Percentiles rank a stretch among this genome's conserved stretches.
These are phyloP conservation scores for Leptinotarsa haldemani DNA, from an alignment of 2,888 invertebrate genomes.

Conservation along the genomic window DNA sequence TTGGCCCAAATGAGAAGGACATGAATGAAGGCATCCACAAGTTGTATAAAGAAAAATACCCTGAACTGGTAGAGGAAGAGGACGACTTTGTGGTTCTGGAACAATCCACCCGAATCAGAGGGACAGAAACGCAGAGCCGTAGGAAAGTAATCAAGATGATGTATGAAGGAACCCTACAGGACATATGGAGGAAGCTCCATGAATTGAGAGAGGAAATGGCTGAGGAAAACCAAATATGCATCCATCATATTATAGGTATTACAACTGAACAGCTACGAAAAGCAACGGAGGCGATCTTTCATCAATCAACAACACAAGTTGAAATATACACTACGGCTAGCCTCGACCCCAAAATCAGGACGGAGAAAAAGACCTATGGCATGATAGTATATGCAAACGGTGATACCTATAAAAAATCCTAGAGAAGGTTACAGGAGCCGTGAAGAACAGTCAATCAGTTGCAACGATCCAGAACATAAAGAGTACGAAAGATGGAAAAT, in stretches of 20 bases:
- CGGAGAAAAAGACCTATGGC: neutral
- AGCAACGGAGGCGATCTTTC: conserved; percentile 9
- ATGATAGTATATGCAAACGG: neutral
- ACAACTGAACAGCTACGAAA: conserved; percentile 5
- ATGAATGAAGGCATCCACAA: conserved; percentile 31
- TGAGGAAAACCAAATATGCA: neutral
- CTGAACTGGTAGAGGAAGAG: conserved; percentile 12
- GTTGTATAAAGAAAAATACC: conserved; percentile 31
- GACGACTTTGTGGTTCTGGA: conserved; percentile 30
- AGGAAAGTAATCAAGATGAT: conserved; percentile 21
- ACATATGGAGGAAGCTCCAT: conserved; percentile 14
- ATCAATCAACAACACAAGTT: neutral
- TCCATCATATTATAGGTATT: conserved; percentile 9
- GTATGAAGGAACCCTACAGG: conserved; percentile 10
- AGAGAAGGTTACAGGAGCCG: neutral
- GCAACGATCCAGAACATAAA: neutral
- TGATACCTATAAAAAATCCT: neutral
- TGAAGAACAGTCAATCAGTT: neutral
- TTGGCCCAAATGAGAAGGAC: conserved; percentile 28
- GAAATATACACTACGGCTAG: conserved; percentile 7
- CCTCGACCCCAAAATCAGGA: neutral
- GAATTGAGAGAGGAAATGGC: neutral
- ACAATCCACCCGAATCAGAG: conserved; percentile 20
- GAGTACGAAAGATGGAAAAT: neutral
- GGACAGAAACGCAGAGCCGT: neutral